Evolutionary conservation across 2,797 vertebrate genomes (phyloP), one percentile per base, ranked within the genome.

Genomic region (Somateria mollissima): DNA sequence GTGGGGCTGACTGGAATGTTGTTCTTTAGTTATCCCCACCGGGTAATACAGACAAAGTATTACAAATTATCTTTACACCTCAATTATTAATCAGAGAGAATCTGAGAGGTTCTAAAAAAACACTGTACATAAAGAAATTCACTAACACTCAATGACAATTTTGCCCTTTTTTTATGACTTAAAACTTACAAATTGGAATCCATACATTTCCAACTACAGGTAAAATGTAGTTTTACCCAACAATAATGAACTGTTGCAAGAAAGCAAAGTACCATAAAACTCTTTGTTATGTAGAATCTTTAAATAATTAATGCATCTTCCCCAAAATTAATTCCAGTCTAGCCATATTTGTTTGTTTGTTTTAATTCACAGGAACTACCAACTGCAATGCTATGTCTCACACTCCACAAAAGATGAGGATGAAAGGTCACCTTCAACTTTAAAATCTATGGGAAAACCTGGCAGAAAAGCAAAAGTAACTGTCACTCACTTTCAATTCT

Each of bases 211-310:
- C 64, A 90, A 13, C 7, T 34, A 32, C 20, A 91, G 47, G 15
- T 11, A 87, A 94, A 92, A 92, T 27, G 41, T 11, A 76, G 25
- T 76, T 94, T 87, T 94, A 93, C 49, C 34, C 62, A 78, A 84
- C 45, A 84, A 75, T 36, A 81, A 89, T 17, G 61, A 89, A 89
- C 20, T 82, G 13, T 18, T 84, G 10, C 37, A 87, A 87, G 37
- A 75, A 82, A 89, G 51, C 5, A 64, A 87, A 89, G 34, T 25
- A 22, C 27, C 75, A 18, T 53, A 51, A 41, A 80, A 67, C 47
- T 51, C 11, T 86, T 60, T 61, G 27, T 21, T 78, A 75, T 37
- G 72, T 49, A 61, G 4, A 87, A 49, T 64, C 27, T 65, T 84
- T 47, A 80, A 51, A 72, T 58, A 80, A 85, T 64, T 83, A 73